Conservation (phyloP, 1,140 invertebrate genomes). For the Artemia franciscana region DNA sequence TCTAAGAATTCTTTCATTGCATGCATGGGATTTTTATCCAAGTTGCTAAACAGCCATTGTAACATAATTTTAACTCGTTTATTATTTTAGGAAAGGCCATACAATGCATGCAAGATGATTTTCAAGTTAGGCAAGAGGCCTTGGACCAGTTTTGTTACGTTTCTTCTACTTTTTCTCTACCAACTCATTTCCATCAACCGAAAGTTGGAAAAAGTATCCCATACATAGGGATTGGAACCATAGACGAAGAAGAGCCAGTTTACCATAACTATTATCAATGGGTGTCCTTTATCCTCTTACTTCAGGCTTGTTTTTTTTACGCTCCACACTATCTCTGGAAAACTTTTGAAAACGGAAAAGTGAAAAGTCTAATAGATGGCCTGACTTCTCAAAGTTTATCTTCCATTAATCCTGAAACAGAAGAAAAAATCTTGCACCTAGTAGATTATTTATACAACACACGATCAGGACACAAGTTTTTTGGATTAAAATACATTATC, state of each 20-base stretch:
- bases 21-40: too few species aligned
- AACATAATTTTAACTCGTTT: too few species aligned
- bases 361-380: conserved; percentile 26
- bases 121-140: conserved; percentile 24
- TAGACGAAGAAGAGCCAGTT: too few species aligned
- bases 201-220: conserved; percentile 41
- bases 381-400: conserved; percentile 19
- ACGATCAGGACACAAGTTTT: neutral
- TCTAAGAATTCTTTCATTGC: too few species aligned
- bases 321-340: conserved; percentile 27
- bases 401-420: conserved; percentile 3
- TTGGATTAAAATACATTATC: conserved; percentile 18
- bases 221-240: too few species aligned
- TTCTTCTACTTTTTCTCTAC: conserved; percentile 19
- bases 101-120: conserved; percentile 45
- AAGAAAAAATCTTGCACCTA: neutral
- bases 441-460: neutral
- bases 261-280: conserved; percentile 24
- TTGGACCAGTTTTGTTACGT: conserved; percentile 45
- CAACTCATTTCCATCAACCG: conserved; percentile 21
- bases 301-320: conserved; percentile 29
- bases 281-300: conserved; percentile 24
- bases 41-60: too few species aligned
- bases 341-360: conserved; percentile 37
- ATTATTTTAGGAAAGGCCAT: conserved; percentile 37